A percentile compares a stretch with the other conserved stretches of the same genome.
phyloP scores from a whole-genome alignment of 2,113 vertebrate genomes.

The Ursus arctos region DNA sequence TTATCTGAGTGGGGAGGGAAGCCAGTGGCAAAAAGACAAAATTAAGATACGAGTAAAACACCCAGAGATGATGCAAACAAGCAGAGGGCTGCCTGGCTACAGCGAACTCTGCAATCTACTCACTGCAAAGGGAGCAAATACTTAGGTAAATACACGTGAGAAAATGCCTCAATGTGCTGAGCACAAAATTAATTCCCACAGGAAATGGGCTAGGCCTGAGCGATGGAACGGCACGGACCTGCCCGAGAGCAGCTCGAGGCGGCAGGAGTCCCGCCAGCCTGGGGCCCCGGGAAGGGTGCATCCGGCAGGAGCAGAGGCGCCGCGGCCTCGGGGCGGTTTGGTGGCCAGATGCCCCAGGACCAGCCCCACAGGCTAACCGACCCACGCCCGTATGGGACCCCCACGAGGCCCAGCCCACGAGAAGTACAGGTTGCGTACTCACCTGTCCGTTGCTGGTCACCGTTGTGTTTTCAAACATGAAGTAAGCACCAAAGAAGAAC shows the following conservation, averaged over 20 bases:
- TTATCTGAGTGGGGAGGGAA: conserved; percentile 97
- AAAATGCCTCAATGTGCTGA: neutral
- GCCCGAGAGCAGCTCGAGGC: neutral
- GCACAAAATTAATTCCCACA: neutral
- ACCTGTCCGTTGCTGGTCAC: conserved; percentile 99
- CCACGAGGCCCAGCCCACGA: too few relatives aligned
- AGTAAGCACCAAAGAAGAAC: conserved; percentile 99
- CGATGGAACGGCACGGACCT: neutral
- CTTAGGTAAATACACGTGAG: conserved; percentile 42
- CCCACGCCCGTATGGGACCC: neutral
- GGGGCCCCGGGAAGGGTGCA: fast-evolving
- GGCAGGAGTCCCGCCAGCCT: neutral
- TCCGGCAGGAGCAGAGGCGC: neutral
- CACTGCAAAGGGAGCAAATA: conserved; percentile 74
- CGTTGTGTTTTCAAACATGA: conserved; percentile 96
- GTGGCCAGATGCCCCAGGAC: neutral
- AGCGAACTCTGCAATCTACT: conserved; percentile 71
- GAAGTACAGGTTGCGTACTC: conserved; percentile 66
- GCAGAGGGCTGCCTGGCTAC: conserved; percentile 88
- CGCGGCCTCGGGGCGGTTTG: neutral
- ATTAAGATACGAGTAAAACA: conserved; percentile 92
- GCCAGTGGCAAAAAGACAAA: conserved; percentile 92
- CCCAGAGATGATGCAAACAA: conserved; percentile 86
- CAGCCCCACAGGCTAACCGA: neutral
- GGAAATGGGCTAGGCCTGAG: too few relatives aligned